These are phyloP conservation scores for Sphenodon punctatus DNA, from an alignment of 2,797 vertebrate genomes.

Conservation along the genomic window DNA sequence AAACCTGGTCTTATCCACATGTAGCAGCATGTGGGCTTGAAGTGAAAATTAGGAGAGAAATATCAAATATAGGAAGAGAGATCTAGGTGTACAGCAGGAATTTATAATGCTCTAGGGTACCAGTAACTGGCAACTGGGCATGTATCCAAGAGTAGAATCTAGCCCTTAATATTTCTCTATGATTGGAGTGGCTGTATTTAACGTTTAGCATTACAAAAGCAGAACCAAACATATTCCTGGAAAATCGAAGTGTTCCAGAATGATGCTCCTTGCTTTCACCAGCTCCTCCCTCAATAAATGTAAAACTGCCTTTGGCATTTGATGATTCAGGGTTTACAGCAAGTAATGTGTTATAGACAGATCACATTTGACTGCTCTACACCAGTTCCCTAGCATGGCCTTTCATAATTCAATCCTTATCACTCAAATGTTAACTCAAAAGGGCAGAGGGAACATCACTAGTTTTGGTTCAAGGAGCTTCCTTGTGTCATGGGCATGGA, in stretches of 20 bases:
- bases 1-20: slow-evolving; percentile 62
- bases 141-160: background rate
- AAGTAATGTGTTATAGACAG: background rate
- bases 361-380: rapidly evolving
- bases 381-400: background rate
- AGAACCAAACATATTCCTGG: background rate
- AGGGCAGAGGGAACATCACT: too few species aligned
- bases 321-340: background rate
- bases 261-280: background rate
- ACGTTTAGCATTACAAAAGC: background rate
- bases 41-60: slow-evolving; percentile 32
- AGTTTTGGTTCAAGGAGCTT: too few species aligned
- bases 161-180: background rate
- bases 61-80: background rate
- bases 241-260: background rate
- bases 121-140: background rate
- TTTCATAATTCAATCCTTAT: too few species aligned
- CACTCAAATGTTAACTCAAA: too few species aligned
- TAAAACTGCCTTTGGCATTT: background rate
- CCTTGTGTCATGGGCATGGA: too few species aligned
- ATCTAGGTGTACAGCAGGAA: slow-evolving; percentile 15
- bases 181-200: background rate
- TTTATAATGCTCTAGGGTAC: background rate
- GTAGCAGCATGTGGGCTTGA: slow-evolving; percentile 45
- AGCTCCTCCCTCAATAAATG: background rate